A percentile compares a stretch with the other conserved stretches of the same genome.
These are phyloP conservation scores for Cantharis flavilabris DNA, from an alignment of 2,888 invertebrate species.

Conservation along the genomic window DNA sequence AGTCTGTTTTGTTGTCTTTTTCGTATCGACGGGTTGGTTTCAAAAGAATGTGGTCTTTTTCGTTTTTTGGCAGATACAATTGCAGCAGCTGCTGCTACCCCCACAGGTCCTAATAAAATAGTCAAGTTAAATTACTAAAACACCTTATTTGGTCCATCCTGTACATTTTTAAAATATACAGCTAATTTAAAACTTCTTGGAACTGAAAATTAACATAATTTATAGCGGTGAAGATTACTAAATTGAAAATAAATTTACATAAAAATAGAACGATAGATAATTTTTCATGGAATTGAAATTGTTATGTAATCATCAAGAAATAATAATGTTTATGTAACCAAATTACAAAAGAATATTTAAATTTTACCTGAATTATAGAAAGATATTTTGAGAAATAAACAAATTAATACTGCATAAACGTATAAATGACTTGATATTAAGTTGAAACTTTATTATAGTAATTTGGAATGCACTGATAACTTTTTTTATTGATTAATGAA, in stretches of 20 bases:
- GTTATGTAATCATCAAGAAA: neutral
- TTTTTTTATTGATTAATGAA: no score
- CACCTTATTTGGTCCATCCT: neutral
- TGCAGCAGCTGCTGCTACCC: conserved; percentile 95
- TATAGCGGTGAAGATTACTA: neutral
- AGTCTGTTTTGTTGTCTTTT: conserved; percentile 94
- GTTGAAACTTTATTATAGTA: no score
- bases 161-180: neutral
- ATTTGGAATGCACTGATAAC: no score
- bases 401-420: no score
- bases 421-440: no score
- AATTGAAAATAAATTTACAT: neutral
- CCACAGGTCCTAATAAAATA: conserved; percentile 76
- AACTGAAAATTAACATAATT: neutral
- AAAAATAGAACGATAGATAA: no score
- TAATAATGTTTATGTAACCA: neutral
- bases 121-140: no score
- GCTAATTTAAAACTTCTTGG: neutral
- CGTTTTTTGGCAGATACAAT: conserved; percentile 95
- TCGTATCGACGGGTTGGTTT: conserved; percentile 94
- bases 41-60: conserved; percentile 93
- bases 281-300: no score
- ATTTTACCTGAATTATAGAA: no score
- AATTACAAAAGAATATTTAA: no score
- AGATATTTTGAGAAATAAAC: no score